Evolutionary conservation across 2,113 vertebrate species (phyloP).

Genomic region (Cyprinodon brontotheroides): DNA sequence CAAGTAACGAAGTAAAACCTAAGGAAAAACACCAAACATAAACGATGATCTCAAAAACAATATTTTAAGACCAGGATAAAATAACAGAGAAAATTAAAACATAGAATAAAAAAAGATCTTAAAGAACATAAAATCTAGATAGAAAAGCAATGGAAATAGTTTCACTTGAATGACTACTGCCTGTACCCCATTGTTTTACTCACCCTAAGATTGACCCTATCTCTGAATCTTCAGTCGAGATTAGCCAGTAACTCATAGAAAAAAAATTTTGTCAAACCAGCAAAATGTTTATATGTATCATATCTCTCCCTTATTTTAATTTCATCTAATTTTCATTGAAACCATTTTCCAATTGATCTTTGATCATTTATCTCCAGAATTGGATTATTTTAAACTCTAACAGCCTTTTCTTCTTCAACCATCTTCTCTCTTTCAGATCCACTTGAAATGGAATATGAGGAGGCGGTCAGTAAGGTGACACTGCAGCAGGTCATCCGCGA

Average conservation of each 20-base stretch:
- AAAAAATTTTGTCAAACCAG: conserved; percentile 50
- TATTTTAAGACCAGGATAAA: too few relatives aligned
- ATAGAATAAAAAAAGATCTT: too few relatives aligned
- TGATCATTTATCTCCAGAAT: neutral
- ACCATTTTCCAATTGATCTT: neutral
- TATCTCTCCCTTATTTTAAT: conserved; percentile 25
- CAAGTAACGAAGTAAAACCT: too few relatives aligned
- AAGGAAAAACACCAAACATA: too few relatives aligned
- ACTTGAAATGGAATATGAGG: conserved; percentile 93
- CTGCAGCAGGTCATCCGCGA: conserved; percentile 92
- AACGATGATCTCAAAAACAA: too few relatives aligned
- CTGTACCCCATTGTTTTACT: conserved; percentile 19
- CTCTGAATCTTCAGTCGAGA: conserved; percentile 27
- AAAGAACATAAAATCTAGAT: too few relatives aligned
- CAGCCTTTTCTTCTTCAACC: conserved; percentile 1
- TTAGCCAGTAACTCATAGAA: conserved; percentile 51
- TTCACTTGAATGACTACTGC: conserved; percentile 42
- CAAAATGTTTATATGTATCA: conserved; percentile 55
- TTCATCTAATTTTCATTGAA: conserved; percentile 15
- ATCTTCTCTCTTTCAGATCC: conserved; percentile 80
- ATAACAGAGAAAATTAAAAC: too few relatives aligned
- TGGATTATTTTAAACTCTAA: neutral
- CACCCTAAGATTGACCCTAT: conserved; percentile 41
- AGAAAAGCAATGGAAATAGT: conserved; percentile 62
- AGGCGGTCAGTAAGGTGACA: conserved; percentile 95